These are phyloP conservation scores for Nothoprocta perdicaria DNA, from an alignment of 2,113 vertebrate genomes.

Conservation along the genomic window DNA sequence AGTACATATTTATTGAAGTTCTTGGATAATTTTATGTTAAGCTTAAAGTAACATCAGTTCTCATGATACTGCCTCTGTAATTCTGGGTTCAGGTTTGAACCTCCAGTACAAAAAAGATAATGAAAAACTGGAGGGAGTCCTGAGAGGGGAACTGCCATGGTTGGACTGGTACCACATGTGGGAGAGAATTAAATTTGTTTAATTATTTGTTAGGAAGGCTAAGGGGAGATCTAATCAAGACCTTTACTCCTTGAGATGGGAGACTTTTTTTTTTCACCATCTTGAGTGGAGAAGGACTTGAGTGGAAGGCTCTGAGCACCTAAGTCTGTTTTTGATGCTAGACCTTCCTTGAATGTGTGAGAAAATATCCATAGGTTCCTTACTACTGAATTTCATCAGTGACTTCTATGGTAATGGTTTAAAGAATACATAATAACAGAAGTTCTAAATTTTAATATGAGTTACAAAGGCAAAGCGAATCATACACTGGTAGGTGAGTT, in stretches of 20 bases:
- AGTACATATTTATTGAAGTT: neutral
- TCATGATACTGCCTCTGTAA: rapidly evolving
- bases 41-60: neutral
- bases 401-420: rapidly evolving
- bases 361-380: neutral
- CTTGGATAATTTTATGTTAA: neutral
- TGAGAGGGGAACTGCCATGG: neutral
- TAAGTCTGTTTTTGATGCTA: neutral
- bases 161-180: neutral
- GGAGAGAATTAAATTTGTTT: neutral
- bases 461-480: neutral
- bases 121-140: neutral
- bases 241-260: rapidly evolving
- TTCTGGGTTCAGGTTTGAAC: neutral
- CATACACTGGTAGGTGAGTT: neutral
- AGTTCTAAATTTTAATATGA: neutral
- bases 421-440: neutral
- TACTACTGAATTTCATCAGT: neutral
- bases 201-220: rapidly evolving
- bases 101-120: neutral
- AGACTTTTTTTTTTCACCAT: neutral
- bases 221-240: neutral
- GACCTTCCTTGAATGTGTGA: neutral
- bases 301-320: neutral
- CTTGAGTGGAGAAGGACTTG: neutral